Evolutionary conservation across 2,888 invertebrate species (phyloP).

Genomic region (Microctonus aethiopoides): DNA sequence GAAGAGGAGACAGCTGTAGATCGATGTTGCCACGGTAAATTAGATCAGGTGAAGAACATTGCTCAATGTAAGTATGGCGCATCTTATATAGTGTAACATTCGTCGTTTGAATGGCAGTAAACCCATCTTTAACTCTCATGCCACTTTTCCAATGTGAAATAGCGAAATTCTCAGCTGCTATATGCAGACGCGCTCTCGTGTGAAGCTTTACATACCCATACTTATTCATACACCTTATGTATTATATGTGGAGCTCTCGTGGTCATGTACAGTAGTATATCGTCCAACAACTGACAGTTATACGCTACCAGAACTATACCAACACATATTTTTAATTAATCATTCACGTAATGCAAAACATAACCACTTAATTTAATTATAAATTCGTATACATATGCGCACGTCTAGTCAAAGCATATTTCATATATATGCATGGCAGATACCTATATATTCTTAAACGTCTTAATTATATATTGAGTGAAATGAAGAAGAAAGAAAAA

Average conservation of each 20-base stretch:
- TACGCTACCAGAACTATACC: not conserved
- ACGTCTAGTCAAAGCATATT: not conserved
- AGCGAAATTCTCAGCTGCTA: conserved; percentile 26
- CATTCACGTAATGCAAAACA: not conserved
- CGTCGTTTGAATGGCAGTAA: conserved; percentile 15
- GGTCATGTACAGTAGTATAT: no score
- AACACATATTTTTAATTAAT: conserved; percentile 14
- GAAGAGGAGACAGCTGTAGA: conserved; percentile 55
- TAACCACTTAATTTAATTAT: not conserved
- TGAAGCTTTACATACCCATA: not conserved
- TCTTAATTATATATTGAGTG: not conserved
- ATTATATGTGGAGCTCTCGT: no score
- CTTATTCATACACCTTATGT: not conserved
- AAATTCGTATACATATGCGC: not conserved
- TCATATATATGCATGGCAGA: not conserved
- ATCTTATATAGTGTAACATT: conserved; percentile 13
- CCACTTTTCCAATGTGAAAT: conserved; percentile 30
- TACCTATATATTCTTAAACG: not conserved
- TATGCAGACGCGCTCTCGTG: not conserved
- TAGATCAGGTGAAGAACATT: conserved; percentile 64
- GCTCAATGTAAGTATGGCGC: conserved; percentile 47
- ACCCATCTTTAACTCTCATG: conserved; percentile 19
- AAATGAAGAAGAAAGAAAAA: not conserved
- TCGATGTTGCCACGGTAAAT: conserved; percentile 63
- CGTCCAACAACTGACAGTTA: conserved; percentile 11